Evolutionary conservation across 53 echinoderm and acorn worm genomes (phyloP).

Genomic region (Henricia sp.): DNA sequence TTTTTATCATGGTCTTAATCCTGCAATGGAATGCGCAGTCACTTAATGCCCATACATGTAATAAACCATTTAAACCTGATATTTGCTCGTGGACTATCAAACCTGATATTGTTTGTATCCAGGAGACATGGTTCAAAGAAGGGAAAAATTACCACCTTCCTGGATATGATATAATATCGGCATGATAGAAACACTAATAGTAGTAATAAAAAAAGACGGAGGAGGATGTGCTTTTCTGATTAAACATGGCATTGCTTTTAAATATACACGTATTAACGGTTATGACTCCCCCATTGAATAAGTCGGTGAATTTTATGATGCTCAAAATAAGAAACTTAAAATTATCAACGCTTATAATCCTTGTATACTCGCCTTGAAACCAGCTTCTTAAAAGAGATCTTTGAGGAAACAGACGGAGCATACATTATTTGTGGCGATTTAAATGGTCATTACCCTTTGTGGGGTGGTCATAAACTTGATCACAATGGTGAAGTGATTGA

Average conservation of each 20-base stretch:
- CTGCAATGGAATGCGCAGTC: background rate
- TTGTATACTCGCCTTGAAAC: background rate
- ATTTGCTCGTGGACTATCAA: background rate
- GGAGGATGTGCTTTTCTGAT: background rate
- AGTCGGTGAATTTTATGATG: background rate
- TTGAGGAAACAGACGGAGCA: background rate
- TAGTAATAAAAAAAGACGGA: background rate
- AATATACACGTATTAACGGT: background rate
- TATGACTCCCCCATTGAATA: background rate
- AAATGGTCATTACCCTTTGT: conserved; percentile 24
- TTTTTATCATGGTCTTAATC: background rate
- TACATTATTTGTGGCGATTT: conserved; percentile 4
- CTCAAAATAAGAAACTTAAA: background rate
- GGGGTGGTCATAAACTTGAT: conserved; percentile 3
- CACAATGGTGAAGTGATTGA: background rate
- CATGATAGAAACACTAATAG: background rate
- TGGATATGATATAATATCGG: too few species aligned
- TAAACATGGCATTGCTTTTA: background rate
- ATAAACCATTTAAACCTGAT: background rate
- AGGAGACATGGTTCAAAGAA: conserved; percentile 19
- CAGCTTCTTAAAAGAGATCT: background rate
- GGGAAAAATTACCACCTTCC: too few species aligned
- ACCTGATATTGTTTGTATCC: conserved; percentile 11
- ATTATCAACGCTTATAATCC: background rate
- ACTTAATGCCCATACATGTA: background rate